Conservation (phyloP, 2,888 invertebrate genomes). For the Perdita meconis region DNA sequence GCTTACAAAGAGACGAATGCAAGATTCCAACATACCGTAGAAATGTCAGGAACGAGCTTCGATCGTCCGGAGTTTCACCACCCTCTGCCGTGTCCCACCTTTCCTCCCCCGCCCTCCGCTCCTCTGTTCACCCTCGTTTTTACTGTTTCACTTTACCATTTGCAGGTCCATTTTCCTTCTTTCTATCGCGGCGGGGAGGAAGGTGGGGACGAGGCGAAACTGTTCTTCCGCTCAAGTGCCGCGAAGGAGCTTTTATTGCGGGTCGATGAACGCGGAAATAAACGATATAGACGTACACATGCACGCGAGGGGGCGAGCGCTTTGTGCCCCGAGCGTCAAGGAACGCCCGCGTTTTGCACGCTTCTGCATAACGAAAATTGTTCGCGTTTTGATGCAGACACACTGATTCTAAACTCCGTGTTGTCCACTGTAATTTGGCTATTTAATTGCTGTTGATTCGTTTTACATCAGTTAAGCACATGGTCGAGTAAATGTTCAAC, state of each 20-base stretch:
- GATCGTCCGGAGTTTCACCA: slow-evolving; percentile 28
- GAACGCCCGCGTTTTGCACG: slow-evolving; percentile 9
- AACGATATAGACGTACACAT: slow-evolving; percentile 33
- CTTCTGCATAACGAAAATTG: slow-evolving; percentile 23
- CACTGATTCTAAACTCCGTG: too few relatives aligned
- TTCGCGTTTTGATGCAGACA: slow-evolving; percentile 1
- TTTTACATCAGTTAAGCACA: too few relatives aligned
- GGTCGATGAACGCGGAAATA: slow-evolving; percentile 53
- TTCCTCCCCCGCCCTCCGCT: too few relatives aligned
- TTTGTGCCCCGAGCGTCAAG: background rate
- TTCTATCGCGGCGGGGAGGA: slow-evolving; percentile 24
- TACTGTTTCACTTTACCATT: slow-evolving; percentile 54
- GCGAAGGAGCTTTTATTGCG: slow-evolving; percentile 55
- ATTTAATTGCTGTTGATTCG: too few relatives aligned
- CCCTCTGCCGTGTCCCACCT: too few relatives aligned
- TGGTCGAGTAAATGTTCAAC: too few relatives aligned
- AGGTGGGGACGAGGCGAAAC: slow-evolving; percentile 41
- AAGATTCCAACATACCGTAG: slow-evolving; percentile 38
- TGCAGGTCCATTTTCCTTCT: slow-evolving; percentile 56
- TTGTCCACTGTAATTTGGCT: too few relatives aligned
- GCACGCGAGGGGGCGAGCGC: background rate
- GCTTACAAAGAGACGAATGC: slow-evolving; percentile 49
- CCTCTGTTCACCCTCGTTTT: slow-evolving; percentile 11
- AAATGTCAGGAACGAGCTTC: slow-evolving; percentile 49
- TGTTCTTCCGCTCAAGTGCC: slow-evolving; percentile 45